phyloP scores from a whole-genome alignment of 2,113 vertebrate genomes.

The Melanotaenia duboulayi region DNA sequence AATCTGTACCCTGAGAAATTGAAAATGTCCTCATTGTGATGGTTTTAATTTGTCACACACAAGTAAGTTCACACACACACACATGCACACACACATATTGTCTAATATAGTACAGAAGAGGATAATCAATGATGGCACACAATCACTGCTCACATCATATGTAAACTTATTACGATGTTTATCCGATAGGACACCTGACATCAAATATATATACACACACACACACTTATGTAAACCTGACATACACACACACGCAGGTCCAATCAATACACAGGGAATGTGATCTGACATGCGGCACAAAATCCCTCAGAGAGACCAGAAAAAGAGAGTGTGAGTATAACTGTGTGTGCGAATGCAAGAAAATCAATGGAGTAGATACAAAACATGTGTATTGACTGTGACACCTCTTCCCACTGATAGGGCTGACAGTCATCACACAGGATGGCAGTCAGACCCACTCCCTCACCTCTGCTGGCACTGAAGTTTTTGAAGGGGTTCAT shows the following conservation, averaged over 20 bases:
- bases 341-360: conserved; percentile 1
- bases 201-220: not conserved
- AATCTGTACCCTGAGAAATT: not conserved
- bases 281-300: conserved; percentile 52
- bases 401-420: conserved; percentile 40
- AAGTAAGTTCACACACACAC: conserved; percentile 17
- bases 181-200: conserved; percentile 47
- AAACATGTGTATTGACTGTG: conserved; percentile 57
- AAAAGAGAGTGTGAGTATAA: conserved; percentile 26
- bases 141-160: conserved; percentile 30
- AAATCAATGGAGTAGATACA: conserved; percentile 62
- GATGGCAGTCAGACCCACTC: conserved; percentile 26
- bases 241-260: conserved; percentile 22
- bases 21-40: not conserved
- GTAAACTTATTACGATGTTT: conserved; percentile 41
- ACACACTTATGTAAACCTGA: conserved; percentile 34
- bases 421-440: conserved; percentile 30
- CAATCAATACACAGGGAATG: conserved; percentile 57
- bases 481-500: conserved; percentile 74
- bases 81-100: conserved; percentile 15
- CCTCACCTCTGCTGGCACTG: conserved; percentile 77
- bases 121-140: conserved; percentile 35
- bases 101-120: conserved; percentile 17
- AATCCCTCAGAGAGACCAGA: conserved; percentile 43
- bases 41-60: not conserved